A percentile compares a stretch with the other conserved stretches of the same genome.
phyloP scores from a whole-genome alignment of 2,113 vertebrate genomes.

The Hippocampus mohnikei region DNA sequence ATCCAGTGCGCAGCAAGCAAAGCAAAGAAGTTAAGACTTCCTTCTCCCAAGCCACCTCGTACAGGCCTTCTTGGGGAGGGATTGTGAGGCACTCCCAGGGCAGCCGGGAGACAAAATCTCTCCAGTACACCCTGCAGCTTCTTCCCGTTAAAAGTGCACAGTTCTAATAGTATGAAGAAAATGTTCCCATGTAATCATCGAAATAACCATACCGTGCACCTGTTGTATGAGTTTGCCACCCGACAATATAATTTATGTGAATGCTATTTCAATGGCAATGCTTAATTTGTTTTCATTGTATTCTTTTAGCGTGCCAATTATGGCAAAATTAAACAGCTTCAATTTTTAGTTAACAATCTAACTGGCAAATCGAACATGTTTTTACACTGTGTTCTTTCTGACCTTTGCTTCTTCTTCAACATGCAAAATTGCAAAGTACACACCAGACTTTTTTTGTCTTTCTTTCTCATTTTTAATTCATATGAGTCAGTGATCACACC shows the following conservation, averaged over 20 bases:
- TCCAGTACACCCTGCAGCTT: too few relatives aligned
- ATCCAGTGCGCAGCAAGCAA: too few relatives aligned
- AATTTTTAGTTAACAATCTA: not conserved
- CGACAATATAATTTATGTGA: not conserved
- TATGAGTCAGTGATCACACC: not conserved
- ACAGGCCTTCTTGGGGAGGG: too few relatives aligned
- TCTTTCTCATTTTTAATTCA: not conserved
- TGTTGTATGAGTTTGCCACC: not conserved
- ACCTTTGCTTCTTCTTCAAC: not conserved
- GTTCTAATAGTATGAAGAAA: not conserved
- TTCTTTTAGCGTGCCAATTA: not conserved
- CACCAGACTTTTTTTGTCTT: not conserved
- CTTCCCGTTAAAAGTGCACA: too few relatives aligned
- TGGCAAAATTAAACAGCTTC: not conserved
- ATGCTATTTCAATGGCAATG: too few relatives aligned
- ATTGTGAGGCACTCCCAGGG: too few relatives aligned
- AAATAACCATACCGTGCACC: not conserved
- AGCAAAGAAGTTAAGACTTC: too few relatives aligned
- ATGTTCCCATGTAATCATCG: not conserved
- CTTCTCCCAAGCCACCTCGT: too few relatives aligned
- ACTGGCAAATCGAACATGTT: not conserved
- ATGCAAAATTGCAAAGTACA: conserved; percentile 11
- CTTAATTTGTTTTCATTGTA: not conserved
- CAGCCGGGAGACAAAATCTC: too few relatives aligned
- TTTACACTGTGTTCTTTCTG: not conserved